Percentiles rank a stretch among this genome's conserved stretches.
phyloP scores from a whole-genome alignment of 2,797 vertebrate genomes.

The Hypotaenidia okinawae region DNA sequence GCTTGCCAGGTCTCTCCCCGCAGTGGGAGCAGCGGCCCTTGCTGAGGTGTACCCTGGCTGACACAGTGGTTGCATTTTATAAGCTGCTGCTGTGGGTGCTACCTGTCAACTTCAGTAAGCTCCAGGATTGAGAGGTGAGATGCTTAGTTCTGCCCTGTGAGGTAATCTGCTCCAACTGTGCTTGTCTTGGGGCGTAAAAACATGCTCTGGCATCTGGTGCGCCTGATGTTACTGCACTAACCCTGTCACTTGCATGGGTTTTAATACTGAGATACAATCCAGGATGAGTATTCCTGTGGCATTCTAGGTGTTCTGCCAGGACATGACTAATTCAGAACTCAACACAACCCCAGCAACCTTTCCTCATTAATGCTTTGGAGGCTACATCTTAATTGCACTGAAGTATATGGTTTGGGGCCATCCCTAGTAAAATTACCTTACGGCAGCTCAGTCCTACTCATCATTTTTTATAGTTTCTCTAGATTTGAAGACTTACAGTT shows the following conservation, averaged over 20 bases:
- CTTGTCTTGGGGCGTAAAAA: background rate
- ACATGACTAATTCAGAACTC: background rate
- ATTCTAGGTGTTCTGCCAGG: background rate
- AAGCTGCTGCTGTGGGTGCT: background rate
- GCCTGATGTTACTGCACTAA: background rate
- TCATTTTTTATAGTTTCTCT: background rate
- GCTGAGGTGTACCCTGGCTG: background rate
- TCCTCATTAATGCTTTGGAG: background rate
- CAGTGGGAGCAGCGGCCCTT: rapidly evolving
- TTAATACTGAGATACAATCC: background rate
- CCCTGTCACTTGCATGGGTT: background rate
- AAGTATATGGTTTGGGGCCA: background rate
- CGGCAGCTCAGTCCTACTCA: background rate
- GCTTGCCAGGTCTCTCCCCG: background rate
- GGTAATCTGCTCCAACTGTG: rapidly evolving
- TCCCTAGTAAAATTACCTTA: background rate
- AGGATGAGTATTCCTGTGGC: background rate
- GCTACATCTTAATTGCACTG: background rate
- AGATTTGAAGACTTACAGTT: background rate
- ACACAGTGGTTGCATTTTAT: background rate
- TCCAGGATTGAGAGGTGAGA: background rate
- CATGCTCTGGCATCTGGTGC: rapidly evolving
- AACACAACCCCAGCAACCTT: background rate
- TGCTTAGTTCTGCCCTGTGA: rapidly evolving
- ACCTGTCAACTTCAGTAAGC: rapidly evolving